Conservation (phyloP, 2,113 vertebrate species). For the Helogale parvula region DNA sequence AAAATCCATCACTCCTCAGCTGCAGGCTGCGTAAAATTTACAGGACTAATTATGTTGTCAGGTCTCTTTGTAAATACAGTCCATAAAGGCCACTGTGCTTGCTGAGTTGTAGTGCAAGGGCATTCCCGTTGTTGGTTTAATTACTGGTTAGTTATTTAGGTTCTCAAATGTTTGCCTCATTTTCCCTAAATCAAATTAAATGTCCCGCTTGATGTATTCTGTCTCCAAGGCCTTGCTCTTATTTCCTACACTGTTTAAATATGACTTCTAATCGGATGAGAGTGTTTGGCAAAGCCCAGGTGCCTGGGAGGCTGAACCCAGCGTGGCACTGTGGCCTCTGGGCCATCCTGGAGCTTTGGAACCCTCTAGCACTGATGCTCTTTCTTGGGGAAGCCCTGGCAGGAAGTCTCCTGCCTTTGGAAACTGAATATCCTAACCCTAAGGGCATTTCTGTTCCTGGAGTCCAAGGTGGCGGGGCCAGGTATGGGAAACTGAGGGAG, state of each 20-base stretch:
- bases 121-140: conserved; percentile 79
- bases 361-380: background rate
- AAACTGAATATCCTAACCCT: background rate
- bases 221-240: conserved; percentile 70
- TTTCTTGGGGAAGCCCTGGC: background rate
- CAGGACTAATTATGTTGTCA: conserved; percentile 83
- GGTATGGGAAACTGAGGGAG: background rate
- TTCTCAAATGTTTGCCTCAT: conserved; percentile 80
- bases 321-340: background rate
- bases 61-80: conserved; percentile 81
- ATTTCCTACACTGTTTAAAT: conserved; percentile 64
- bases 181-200: conserved; percentile 83
- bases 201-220: conserved; percentile 71
- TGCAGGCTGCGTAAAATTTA: conserved; percentile 78
- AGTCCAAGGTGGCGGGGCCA: background rate
- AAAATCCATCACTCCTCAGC: conserved; percentile 76
- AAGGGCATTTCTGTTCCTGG: background rate
- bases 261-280: conserved; percentile 24
- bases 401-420: background rate
- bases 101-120: conserved; percentile 65
- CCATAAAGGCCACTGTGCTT: conserved; percentile 75
- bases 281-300: background rate
- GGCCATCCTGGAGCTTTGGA: background rate
- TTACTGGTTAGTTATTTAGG: conserved; percentile 83
- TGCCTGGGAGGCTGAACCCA: background rate